Conservation (phyloP, 2,113 vertebrate species). For the Calidris pugnax region DNA sequence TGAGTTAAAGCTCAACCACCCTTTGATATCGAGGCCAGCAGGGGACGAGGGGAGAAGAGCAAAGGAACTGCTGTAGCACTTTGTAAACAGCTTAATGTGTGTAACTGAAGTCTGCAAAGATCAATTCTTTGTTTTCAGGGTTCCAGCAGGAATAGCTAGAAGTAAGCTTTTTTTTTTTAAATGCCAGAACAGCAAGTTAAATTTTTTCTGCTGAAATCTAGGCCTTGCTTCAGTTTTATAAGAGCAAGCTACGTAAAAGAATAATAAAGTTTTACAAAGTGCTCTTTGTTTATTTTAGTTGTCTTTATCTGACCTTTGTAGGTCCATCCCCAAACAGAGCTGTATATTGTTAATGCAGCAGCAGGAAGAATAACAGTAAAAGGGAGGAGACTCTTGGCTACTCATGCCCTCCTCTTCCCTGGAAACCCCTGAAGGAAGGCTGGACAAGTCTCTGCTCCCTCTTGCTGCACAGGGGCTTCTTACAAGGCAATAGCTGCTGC, state of each 20-base stretch:
- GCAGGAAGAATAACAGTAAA: not conserved
- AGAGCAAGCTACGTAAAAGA: not conserved
- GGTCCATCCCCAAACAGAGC: not conserved
- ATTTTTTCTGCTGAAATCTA: not conserved
- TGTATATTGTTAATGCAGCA: not conserved
- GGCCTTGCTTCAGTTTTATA: not conserved
- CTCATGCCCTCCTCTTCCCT: not conserved
- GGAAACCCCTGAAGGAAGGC: not conserved
- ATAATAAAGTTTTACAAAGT: not conserved
- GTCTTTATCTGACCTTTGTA: not conserved
- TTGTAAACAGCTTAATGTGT: not conserved
- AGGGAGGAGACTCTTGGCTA: not conserved
- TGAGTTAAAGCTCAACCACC: not conserved
- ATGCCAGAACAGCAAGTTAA: not conserved
- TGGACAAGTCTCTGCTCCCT: not conserved
- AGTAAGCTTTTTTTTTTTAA: not conserved
- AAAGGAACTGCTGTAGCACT: not conserved
- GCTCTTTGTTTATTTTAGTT: not conserved
- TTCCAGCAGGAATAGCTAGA: not conserved
- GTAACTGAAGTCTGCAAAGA: not conserved
- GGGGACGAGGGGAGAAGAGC: not conserved
- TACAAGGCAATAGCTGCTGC: not conserved
- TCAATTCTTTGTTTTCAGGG: not conserved
- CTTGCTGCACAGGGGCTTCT: not conserved
- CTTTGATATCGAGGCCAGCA: not conserved